Evolutionary conservation across 1,140 invertebrate genomes (phyloP), one percentile per base, ranked within the genome.

Genomic region (Ceratina japonica): DNA sequence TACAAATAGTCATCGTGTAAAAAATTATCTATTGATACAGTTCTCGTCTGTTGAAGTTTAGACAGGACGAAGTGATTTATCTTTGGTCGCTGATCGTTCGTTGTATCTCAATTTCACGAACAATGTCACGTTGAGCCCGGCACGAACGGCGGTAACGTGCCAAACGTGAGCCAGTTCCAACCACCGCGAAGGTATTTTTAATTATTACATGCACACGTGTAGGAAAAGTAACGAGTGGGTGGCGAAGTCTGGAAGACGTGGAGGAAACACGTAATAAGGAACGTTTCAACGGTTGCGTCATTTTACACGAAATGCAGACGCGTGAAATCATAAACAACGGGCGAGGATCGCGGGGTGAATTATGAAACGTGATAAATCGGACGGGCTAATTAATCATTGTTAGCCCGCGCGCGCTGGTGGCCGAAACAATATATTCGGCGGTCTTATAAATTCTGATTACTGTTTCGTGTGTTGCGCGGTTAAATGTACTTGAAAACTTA

Each of bases 401-500:
- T n/a, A 31, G 16, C 22, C 27, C 27, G 27, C 2, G 27, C 27
- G 4, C 44, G 22, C 2, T n/a, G n/a, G n/a, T n/a, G 31, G 0
- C n/a, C n/a, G n/a, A n/a, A 24, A 76, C 64, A 80, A 80, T 49
- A 69, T 44, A 44, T 76, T 56, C 69, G 77, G 49, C n/a, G 18
- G 68, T 16, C 37, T 59, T 76, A 84, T 79, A 75, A 51, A 78
- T 79, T 63, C 85, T 52, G 56, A 15, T 2, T 0, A 0, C 12
- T 27, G 13, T 31, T 31, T 8, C 20, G 18, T 27, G 13, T 44
- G 31, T 31, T 4, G 27, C 31, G 51, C 75, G 76, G 37, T 44
- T 80, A 84, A 79, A 73, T 54, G 66, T 74, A 80, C 71, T 82
- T 82, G 27, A 63, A 86, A 79, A 80, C 74, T 65, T 62, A 74